Base-by-base conservation (phyloP, 2,113 vertebrate genomes). In the Puffinus mauretanicus region DNA sequence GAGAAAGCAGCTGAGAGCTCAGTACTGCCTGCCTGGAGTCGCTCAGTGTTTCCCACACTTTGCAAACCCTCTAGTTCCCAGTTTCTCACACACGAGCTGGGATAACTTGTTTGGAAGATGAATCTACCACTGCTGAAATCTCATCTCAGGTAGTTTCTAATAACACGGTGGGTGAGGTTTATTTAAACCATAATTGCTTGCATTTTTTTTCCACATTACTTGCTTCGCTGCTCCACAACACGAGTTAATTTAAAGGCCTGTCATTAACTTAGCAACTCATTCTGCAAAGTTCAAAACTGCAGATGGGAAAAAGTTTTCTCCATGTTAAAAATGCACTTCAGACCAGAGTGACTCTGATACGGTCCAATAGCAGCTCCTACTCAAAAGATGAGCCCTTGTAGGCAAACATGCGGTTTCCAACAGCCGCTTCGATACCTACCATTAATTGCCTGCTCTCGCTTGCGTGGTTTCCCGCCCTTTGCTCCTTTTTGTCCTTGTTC, bases 361-460 rank as follows among this genome's bases (percentile, higher is more conserved):
- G 1, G 75, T 78, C 32, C 3, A 13, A 70, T 32, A 40, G 75
- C 89, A 69, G 77, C 65, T 95, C 51, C 79, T 90, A 27, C 82
- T 86, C 71, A 40, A 82, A 86, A 90, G 90, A 87, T 51, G 65
- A 94, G 38, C 83, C 61, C 60, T 86, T 12, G 13, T n/a, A 88
- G 82, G 88, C 95, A 95, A 97, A 95, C 93, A 64, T 9, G 22
- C 30, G 5, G 34, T 91, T 96, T 79, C 86, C 93, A 93, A 46
- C 46, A 84, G 61, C 91, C 72, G 44, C 95, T 97, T 96, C 97
- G 96, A 97, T 97, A 96, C 66, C 87, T 90, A 90, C 54, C 87
- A 80, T 93, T 97, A 97, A 98, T 95, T 97, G 90, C 86, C 77
- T 94, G 92, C 94, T 97, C 92, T 96, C 13, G 10, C 85, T 94